Base-by-base conservation (phyloP, 2,888 invertebrate genomes). In the Ormyrus labotus region DNA sequence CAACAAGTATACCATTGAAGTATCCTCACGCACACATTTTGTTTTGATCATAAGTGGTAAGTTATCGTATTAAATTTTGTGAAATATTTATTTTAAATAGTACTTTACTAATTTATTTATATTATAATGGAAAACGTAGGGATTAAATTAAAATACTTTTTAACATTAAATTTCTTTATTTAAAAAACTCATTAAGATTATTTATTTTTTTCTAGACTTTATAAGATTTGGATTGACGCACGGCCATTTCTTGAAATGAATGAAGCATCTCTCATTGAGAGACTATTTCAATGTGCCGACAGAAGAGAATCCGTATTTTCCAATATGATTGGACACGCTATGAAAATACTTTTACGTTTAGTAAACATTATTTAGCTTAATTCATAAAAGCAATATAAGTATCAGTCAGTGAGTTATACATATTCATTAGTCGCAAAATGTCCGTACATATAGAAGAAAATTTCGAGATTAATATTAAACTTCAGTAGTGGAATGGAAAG, bases 11-110 rank as follows among this genome's bases (percentile, higher is more conserved):
- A 85, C 94, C 95, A 19, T 92, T 93, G 80, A 95, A 94, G 87
- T 96, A 94, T 90, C 96, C 96, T 0, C 86, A 92, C 45, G 88
- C 92, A 7, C 96, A 95, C 91, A 92, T 94, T 87, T 94, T 94
- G 48, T 97, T 97, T 92, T 96, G 93, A 92, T 78, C 13, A 71
- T 60, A 69, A 67, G 5, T 63, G 71, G 81, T 81, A 68, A 70
- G 64, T 57, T 57, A 9, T 48, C n/a, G 11, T 9, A 55, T 4
- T 3, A 63, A 51, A 60, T 7, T 13, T 63, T 63, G 34, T 11
- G 9, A 55, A 73, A 34, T 19, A 51, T 53, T 53, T 11, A 61
- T 63, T 11, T 53, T 34, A 4, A 34, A 34, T 34, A 34, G 4
- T 34, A 34, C 2, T 34, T 4, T 34, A 34, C 34, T 34, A 45